phyloP scores from a whole-genome alignment of 2,888 invertebrate species.

The Tricholauxania praeusta region DNA sequence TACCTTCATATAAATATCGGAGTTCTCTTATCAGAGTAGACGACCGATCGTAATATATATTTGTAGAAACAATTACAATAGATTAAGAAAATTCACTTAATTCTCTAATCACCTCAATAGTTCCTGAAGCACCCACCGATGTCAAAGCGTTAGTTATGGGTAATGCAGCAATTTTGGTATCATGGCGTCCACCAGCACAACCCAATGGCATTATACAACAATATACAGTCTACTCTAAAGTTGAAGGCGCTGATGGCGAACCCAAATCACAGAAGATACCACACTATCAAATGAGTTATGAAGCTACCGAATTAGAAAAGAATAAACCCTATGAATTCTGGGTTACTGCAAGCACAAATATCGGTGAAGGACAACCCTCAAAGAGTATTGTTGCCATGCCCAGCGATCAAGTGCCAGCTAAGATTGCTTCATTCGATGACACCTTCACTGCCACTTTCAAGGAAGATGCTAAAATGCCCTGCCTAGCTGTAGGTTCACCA shows the following conservation, averaged over 20 bases:
- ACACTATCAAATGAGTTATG: conserved; percentile 87
- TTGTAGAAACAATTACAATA: no score
- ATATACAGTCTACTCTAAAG: conserved; percentile 90
- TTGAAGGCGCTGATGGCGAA: conserved; percentile 76
- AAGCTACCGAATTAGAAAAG: conserved; percentile 85
- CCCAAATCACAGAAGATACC: conserved; percentile 83
- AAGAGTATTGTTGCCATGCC: conserved; percentile 88
- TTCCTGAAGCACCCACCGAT: conserved; percentile 92
- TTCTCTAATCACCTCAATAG: conserved; percentile 68
- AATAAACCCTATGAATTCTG: conserved; percentile 91
- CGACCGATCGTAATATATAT: no score
- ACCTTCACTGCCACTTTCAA: conserved; percentile 93
- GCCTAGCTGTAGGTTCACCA: conserved; percentile 92
- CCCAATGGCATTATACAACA: conserved; percentile 94
- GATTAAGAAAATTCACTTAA: no score
- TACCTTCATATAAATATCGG: no score
- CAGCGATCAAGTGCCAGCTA: conserved; percentile 84
- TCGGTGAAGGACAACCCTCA: conserved; percentile 93
- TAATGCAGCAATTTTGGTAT: conserved; percentile 88
- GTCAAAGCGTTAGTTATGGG: conserved; percentile 95
- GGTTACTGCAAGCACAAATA: conserved; percentile 94
- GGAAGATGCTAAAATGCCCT: conserved; percentile 91
- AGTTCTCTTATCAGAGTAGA: no score
- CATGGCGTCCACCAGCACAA: conserved; percentile 93
- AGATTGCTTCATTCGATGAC: conserved; percentile 94